Evolutionary conservation across 2,888 invertebrate genomes (phyloP), one percentile per base, ranked within the genome.

Genomic region (Teinopalpus imperialis): DNA sequence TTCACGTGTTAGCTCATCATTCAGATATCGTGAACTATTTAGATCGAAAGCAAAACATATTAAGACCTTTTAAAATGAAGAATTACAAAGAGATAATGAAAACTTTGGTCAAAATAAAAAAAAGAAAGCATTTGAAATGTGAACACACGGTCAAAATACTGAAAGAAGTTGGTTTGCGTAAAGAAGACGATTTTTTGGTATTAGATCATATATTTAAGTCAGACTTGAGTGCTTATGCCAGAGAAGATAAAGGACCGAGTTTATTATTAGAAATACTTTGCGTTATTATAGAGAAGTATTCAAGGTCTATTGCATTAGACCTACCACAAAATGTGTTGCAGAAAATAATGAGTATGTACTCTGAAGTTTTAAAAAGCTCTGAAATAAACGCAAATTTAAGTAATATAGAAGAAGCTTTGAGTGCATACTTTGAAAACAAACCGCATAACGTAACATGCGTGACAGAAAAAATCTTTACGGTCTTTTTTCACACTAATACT

Each of bases 351-450:
- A 68, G 67, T 32, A 63, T 90, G 23, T 92, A 91, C 57, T 69
- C 70, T 1, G 69, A 80, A 24, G 68, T 91, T 34, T 69, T 90
- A 3, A 74, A 66, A 2, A 73, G 77, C 39, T 69, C 77, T 34
- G 81, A 82, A 1, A 51, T 73, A 0, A 82, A 73, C 8, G 67
- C 80, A 6, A 90, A 90, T 60, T 63, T 92, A 13, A 88, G 88
- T 2, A 74, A 69, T 29, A 73, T 94, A 56, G 93, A 93, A 54
- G 72, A 69, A 2, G 70, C 89, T 1, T 65, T 94, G 5, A 65
- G 83, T 6, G 69, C 78, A 48, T 94, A 93, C 66, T 81, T 94
- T 9, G 69, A 87, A 47, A 81, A 78, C 37, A 93, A 91, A 75
- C 92, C 94, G 24, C 91, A 92, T 59, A 88, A 83, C 57, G 81